These are phyloP conservation scores for Drosophila teissieri DNA, from an alignment of 1,140 invertebrate species.

Conservation along the genomic window DNA sequence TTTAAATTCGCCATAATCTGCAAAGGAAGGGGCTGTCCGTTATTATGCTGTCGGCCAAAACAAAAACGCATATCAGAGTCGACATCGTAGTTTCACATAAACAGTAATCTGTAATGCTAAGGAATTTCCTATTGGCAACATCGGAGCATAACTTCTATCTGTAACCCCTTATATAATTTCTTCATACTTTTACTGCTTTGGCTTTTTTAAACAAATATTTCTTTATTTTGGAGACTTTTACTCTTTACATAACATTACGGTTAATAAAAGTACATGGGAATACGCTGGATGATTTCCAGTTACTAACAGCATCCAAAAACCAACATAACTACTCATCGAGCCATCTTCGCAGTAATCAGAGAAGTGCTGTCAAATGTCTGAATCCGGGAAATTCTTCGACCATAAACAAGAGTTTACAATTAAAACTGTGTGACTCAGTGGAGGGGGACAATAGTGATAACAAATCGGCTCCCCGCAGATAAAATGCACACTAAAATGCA, in stretches of 20 bases:
- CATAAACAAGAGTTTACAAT: background rate
- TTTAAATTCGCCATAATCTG: slow-evolving; percentile 92
- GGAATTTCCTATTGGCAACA: no score
- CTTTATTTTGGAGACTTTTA: no score
- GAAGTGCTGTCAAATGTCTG: background rate
- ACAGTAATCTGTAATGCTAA: no score
- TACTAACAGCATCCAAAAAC: background rate
- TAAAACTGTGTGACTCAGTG: slow-evolving; percentile 16
- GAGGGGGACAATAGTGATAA: slow-evolving; percentile 20
- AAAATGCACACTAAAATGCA: slow-evolving; percentile 23
- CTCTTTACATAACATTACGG: no score
- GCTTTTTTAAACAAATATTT: no score
- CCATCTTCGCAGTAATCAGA: slow-evolving; percentile 6
- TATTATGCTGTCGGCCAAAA: background rate
- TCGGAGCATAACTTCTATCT: no score
- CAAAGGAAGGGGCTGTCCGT: background rate
- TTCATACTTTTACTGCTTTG: no score
- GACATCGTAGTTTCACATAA: background rate
- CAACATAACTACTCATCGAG: background rate
- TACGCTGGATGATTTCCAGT: background rate
- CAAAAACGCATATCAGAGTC: background rate
- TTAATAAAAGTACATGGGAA: no score
- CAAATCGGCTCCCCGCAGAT: slow-evolving; percentile 21
- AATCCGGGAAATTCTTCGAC: background rate
- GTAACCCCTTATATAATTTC: no score